A percentile compares a stretch with the other conserved stretches of the same genome.
phyloP scores from a whole-genome alignment of 2,888 invertebrate species.

The Agrotis clavis region DNA sequence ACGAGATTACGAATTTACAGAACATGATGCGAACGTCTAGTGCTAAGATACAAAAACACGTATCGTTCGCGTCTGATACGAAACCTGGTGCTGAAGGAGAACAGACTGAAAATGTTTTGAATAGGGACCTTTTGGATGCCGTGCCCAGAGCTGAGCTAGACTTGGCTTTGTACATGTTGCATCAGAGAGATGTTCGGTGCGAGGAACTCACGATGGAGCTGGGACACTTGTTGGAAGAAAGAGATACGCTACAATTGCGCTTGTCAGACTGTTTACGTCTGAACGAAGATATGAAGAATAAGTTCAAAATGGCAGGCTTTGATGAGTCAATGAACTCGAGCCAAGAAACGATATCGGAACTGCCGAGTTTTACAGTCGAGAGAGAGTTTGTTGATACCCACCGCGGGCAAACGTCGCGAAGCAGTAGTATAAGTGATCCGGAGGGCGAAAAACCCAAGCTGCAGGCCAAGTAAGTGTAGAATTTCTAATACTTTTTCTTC shows the following conservation, averaged over 20 bases:
- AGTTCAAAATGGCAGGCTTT: constrained; percentile 73
- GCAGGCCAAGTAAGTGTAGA: constrained; percentile 86
- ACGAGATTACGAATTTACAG: constrained; percentile 90
- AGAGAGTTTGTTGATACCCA: constrained; percentile 84
- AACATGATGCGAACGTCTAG: constrained; percentile 76
- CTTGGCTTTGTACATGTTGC: constrained; percentile 95
- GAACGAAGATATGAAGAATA: constrained; percentile 91
- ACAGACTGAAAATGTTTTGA: constrained; percentile 64
- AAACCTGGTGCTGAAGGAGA: constrained; percentile 77
- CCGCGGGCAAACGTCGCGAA: constrained; percentile 81
- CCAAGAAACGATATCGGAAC: constrained; percentile 77
- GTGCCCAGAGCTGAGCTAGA: constrained; percentile 93
- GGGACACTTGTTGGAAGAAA: constrained; percentile 95
- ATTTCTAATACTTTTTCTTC: background rate
- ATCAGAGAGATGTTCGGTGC: constrained; percentile 96
- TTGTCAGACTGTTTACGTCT: constrained; percentile 95
- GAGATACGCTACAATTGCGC: constrained; percentile 96
- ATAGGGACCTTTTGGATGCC: constrained; percentile 81
- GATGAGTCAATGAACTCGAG: constrained; percentile 76
- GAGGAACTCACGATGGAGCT: constrained; percentile 97
- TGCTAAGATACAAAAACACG: constrained; percentile 85
- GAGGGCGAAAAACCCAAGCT: constrained; percentile 86
- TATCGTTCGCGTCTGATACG: constrained; percentile 87
- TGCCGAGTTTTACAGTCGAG: constrained; percentile 78
- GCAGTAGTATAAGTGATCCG: constrained; percentile 84